A percentile compares a stretch with the other conserved stretches of the same genome.
These are phyloP conservation scores for Ostrea edulis DNA, from an alignment of 1,140 invertebrate genomes.

Conservation along the genomic window DNA sequence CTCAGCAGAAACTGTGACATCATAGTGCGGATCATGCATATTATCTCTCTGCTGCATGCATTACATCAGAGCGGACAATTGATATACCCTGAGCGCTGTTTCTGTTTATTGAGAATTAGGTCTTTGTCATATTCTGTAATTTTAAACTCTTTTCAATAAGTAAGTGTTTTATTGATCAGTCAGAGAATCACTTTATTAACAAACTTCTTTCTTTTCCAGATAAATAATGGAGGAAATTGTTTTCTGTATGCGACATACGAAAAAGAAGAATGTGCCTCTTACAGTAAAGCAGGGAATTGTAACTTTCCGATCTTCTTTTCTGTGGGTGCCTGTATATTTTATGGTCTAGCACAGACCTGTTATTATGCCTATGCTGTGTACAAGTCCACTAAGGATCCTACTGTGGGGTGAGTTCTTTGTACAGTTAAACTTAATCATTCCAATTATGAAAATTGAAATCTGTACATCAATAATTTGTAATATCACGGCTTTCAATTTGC, in stretches of 20 bases:
- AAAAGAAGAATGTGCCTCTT: slow-evolving; percentile 1
- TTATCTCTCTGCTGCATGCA: too few species aligned
- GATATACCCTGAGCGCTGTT: too few species aligned
- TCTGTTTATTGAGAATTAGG: too few species aligned
- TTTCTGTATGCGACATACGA: slow-evolving; percentile 44
- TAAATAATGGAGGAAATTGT: slow-evolving; percentile 42
- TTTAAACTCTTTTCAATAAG: neutral
- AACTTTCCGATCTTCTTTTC: slow-evolving; percentile 66
- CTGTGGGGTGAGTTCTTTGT: slow-evolving; percentile 63
- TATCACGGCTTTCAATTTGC: too few species aligned
- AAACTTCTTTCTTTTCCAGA: slow-evolving; percentile 24
- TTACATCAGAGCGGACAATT: too few species aligned
- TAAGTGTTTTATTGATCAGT: neutral
- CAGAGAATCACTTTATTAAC: too few species aligned
- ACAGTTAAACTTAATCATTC: neutral
- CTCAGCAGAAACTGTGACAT: too few species aligned
- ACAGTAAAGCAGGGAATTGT: slow-evolving; percentile 51
- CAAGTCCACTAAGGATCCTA: slow-evolving; percentile 60
- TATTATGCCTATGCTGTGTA: slow-evolving; percentile 66
- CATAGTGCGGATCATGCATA: too few species aligned
- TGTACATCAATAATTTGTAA: too few species aligned
- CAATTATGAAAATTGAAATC: too few species aligned
- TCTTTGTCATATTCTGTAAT: neutral
- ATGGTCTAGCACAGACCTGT: slow-evolving; percentile 59
- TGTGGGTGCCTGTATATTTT: slow-evolving; percentile 70